phyloP scores from a whole-genome alignment of 2,888 invertebrate genomes.

The Oeneis ivallda region DNA sequence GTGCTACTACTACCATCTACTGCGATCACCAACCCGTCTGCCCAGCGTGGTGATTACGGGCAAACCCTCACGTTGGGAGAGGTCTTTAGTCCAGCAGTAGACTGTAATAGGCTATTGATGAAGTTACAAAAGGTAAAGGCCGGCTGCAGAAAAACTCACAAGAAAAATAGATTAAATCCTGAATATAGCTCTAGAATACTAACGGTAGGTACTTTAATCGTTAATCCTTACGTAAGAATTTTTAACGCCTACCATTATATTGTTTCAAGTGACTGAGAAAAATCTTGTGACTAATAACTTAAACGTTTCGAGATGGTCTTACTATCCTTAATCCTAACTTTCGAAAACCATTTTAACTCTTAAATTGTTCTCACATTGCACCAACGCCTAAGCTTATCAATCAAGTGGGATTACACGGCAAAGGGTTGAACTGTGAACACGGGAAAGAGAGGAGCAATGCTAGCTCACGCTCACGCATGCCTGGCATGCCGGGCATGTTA shows the following conservation, averaged over 20 bases:
- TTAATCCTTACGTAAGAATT: too few relatives aligned
- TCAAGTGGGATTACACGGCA: slow-evolving; percentile 46
- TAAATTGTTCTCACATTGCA: slow-evolving; percentile 32
- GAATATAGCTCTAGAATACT: too few relatives aligned
- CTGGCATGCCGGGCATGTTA: slow-evolving; percentile 69
- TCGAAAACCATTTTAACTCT: slow-evolving; percentile 27
- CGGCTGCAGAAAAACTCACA: background rate
- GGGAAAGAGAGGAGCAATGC: slow-evolving; percentile 32
- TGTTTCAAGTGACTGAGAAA: slow-evolving; percentile 6
- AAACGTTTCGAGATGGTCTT: slow-evolving; percentile 16
- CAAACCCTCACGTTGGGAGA: too few relatives aligned
- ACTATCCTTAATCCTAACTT: slow-evolving; percentile 8
- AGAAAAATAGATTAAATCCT: background rate
- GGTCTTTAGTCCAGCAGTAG: too few relatives aligned
- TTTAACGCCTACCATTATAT: too few relatives aligned
- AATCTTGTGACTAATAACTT: background rate
- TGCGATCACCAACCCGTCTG: too few relatives aligned
- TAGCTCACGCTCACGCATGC: slow-evolving; percentile 55
- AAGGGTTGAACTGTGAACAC: slow-evolving; percentile 42
- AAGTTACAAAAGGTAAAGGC: too few relatives aligned
- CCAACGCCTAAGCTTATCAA: slow-evolving; percentile 52
- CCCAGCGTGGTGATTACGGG: too few relatives aligned
- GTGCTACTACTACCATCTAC: too few relatives aligned
- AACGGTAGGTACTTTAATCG: too few relatives aligned
- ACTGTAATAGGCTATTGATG: too few relatives aligned